Base-by-base conservation (phyloP, 1,140 invertebrate species). In the Cyrtorhinus lividipennis region DNA sequence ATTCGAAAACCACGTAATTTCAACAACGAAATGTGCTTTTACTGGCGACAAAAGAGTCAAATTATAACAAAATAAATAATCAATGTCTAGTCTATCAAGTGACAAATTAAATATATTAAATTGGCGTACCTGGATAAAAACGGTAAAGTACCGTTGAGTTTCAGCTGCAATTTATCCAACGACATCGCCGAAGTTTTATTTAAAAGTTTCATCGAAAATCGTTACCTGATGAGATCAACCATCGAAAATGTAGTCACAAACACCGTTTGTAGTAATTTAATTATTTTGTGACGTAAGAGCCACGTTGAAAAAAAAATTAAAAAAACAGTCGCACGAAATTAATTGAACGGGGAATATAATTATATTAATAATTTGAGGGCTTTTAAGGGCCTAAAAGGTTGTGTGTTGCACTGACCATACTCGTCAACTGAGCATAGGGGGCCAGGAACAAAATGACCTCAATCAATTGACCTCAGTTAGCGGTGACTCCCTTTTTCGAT, bases 381-480 rank as follows among this genome's bases (percentile, higher is more conserved):
- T 15, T 15, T 38, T 5, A 15, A 8, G 30, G 30, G 30, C 30
- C 30, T 38, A 38, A 38, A 15, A 15, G 30, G 15, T 38, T 15
- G 15, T 15, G 30, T 5, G 30, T n/a, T 38, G 30, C 30, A 38
- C 30, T 38, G 30, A 38, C n/a, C n/a, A 38, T 5, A 15, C 30
- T 38, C 30, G 5, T 38, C 30, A 15, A 38, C 30, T n/a, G 30
- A 15, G 30, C 30, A 15, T 38, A 38, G 5, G 30, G n/a, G 30
- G 30, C 30, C 5, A 38, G 30, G 30, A 15, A 38, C 30, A 5
- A 20, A 53, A 53, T 22, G 48, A 22, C 48, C 48, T 53, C 48
- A 10, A 53, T 53, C 48, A 53, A 53, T 53, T 53, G 48, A 53
- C 48, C 48, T 53, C 48, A 53, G 48, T 53, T 53, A 53, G 30